Evolutionary conservation across 2,888 invertebrate species (phyloP).

Genomic region (Byasa hedistus): DNA sequence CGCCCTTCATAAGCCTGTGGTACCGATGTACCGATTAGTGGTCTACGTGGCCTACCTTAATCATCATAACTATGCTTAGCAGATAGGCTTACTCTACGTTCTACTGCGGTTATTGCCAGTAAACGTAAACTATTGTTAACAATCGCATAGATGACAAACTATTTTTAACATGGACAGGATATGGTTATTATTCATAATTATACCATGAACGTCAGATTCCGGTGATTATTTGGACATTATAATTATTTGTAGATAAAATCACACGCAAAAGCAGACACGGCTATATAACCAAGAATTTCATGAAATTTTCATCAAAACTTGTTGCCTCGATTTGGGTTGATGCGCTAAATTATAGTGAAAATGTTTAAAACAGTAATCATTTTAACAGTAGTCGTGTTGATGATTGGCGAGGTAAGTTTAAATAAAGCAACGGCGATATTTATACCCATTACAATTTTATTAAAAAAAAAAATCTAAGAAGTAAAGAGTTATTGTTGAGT

Average conservation of each 20-base stretch:
- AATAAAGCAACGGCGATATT: too few species aligned
- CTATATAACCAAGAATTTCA: constrained; percentile 8
- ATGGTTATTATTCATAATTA: constrained; percentile 19
- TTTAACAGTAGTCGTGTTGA: constrained; percentile 18
- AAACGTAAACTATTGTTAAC: not conserved
- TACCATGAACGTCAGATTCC: constrained; percentile 8
- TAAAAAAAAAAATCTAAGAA: too few species aligned
- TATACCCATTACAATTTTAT: too few species aligned
- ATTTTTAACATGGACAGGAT: constrained; percentile 26
- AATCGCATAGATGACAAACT: constrained; percentile 2
- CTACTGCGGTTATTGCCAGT: not conserved
- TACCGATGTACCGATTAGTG: not conserved
- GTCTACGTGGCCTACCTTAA: not conserved
- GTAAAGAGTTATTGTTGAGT: too few species aligned
- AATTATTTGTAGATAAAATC: constrained; percentile 28
- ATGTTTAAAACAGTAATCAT: constrained; percentile 25
- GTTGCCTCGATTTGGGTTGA: not conserved
- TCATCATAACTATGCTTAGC: not conserved
- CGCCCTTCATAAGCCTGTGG: too few species aligned
- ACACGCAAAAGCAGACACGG: not conserved
- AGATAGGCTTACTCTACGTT: not conserved
- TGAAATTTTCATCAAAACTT: not conserved
- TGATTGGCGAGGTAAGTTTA: constrained; percentile 26
- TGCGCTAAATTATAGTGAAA: constrained; percentile 4
- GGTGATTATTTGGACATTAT: constrained; percentile 27